These are phyloP conservation scores for Atractosteus spatula DNA, from an alignment of 2,113 vertebrate species.

Conservation along the genomic window DNA sequence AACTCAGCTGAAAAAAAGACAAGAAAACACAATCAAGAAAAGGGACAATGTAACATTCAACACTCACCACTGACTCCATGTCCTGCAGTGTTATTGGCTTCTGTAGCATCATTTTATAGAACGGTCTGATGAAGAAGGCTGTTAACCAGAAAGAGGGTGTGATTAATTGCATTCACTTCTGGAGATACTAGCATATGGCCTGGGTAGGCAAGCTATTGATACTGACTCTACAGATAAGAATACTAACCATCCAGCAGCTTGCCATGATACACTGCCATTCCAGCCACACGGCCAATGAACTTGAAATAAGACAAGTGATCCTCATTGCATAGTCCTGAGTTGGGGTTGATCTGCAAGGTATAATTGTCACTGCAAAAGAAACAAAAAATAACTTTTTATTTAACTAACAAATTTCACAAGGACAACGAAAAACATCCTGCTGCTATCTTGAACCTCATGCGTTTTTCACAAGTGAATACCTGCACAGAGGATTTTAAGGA, in stretches of 20 bases:
- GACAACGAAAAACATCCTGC: not conserved
- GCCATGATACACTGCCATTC: constrained; percentile 96
- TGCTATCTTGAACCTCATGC: too few relatives aligned
- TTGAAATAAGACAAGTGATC: constrained; percentile 97
- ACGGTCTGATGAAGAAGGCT: constrained; percentile 91
- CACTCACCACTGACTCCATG: constrained; percentile 97
- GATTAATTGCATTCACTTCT: not conserved
- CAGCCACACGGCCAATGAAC: constrained; percentile 95
- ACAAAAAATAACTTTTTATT: constrained; percentile 17
- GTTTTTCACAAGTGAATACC: too few relatives aligned
- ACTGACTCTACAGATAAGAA: constrained; percentile 1
- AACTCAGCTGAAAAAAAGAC: not conserved
- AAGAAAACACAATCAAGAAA: not conserved
- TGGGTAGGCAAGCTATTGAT: not conserved
- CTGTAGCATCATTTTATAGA: constrained; percentile 99
- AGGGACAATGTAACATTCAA: not conserved
- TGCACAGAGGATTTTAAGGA: too few relatives aligned
- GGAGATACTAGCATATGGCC: not conserved
- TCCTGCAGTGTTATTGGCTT: constrained; percentile 90
- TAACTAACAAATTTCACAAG: not conserved
- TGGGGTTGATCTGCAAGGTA: constrained; percentile 96
- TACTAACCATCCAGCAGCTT: constrained; percentile 91
- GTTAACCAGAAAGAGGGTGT: too few relatives aligned
- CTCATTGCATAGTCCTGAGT: constrained; percentile 96
- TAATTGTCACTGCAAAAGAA: constrained; percentile 87